Base-by-base conservation (phyloP, 2,888 invertebrate genomes). In the Conops quadrifasciatus region DNA sequence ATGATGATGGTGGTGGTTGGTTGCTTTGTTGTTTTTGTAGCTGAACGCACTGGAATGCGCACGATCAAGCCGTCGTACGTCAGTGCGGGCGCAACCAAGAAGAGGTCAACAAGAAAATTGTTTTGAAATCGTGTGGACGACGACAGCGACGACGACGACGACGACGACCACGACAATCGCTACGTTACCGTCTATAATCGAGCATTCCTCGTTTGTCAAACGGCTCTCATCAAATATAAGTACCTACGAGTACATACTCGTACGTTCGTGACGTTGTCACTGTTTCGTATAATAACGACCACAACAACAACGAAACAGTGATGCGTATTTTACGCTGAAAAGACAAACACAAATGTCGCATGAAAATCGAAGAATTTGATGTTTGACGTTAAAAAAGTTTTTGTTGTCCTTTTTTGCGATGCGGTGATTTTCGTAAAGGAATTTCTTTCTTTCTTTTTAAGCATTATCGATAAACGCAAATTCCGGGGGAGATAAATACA, bases 1-100 rank as follows among this genome's bases (percentile, higher is more conserved):
- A 21, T 47, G 11, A 56, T 19, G 2, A 45, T n/a, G 16, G 26
- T 21, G 43, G 67, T 30, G 26, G 51, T 60, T 15, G 16, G 7
- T 68, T 7, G 3, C 2, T 28, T 3, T 49, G 59, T 67, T 45
- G 59, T 56, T 43, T 59, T 66, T 56, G 65, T 30, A 21, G 62
- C 60, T 73, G 71, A 69, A 68, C 68, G 67, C 68, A 24, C 71
- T 71, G 71, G 71, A 73, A 71, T 71, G 73, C 71, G 65, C 67
- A 65, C 67, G 71, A 70, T 74, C 71, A 70, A 68, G 71, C 69
- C 72, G 51, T n/a, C 51, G 71, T 7, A 4, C 5, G 36, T 56
- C 60, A 16, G 19, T 30, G 15, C n/a, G 19, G n/a, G 49, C 49
- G 11, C 49, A 49, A 9, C 64, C 15, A 28, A 47, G 62, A 30